Conservation (phyloP, 1,140 invertebrate genomes). For the Ruditapes philippinarum region DNA sequence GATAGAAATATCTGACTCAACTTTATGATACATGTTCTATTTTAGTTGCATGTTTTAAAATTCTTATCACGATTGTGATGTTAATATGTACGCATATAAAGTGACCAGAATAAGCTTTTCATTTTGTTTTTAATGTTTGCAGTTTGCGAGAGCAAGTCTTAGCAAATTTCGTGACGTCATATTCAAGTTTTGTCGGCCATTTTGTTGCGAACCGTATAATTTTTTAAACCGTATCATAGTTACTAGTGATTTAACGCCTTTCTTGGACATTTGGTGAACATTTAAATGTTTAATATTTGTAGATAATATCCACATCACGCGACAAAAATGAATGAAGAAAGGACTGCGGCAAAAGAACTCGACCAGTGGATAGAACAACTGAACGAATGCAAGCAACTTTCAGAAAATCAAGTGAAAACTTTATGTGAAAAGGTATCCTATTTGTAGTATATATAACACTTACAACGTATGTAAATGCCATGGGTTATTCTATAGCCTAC, state of each 20-base stretch:
- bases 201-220: conserved; percentile 65
- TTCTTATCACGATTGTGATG: neutral
- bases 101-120: too few species aligned
- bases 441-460: too few species aligned
- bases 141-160: neutral
- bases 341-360: conserved; percentile 91
- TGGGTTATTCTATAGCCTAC: too few species aligned
- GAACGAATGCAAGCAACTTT: conserved; percentile 99
- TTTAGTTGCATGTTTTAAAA: neutral
- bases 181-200: conserved; percentile 72
- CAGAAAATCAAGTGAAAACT: conserved; percentile 99
- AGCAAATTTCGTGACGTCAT: conserved; percentile 74
- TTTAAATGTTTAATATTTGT: neutral
- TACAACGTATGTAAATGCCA: too few species aligned
- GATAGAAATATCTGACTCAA: conserved; percentile 36
- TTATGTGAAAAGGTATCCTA: conserved; percentile 99
- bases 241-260: neutral
- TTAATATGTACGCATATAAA: too few species aligned
- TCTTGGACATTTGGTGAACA: neutral
- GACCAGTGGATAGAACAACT: conserved; percentile 99
- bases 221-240: conserved; percentile 41
- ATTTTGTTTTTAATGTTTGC: too few species aligned
- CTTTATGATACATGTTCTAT: neutral
- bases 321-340: conserved; percentile 80
- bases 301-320: neutral